Evolutionary conservation across 2,797 vertebrate genomes (phyloP).

Genomic region (Merluccius polli): DNA sequence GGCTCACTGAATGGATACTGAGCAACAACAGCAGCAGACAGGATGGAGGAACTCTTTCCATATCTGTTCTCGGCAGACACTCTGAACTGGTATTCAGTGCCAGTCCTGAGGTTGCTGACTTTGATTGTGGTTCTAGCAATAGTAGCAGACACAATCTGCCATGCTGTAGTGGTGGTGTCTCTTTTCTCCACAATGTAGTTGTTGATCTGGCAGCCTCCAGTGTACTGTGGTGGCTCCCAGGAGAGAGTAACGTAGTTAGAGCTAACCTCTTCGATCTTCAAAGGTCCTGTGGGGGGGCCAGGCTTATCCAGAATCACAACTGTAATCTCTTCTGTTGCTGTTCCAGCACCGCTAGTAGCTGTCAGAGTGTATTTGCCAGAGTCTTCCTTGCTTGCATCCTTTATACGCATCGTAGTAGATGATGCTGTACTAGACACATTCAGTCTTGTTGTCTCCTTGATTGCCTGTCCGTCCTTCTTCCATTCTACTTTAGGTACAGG

Average conservation of each 20-base stretch:
- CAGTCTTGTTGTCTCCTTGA: constrained; percentile 95
- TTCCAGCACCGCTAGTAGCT: constrained; percentile 84
- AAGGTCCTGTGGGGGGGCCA: constrained; percentile 88
- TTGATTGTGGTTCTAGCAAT: constrained; percentile 98
- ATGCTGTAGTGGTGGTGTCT: constrained; percentile 91
- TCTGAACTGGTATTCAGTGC: constrained; percentile 95
- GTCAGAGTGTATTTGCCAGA: constrained; percentile 91
- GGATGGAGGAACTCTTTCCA: constrained; percentile 86
- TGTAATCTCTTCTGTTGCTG: constrained; percentile 81
- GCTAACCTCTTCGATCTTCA: constrained; percentile 95
- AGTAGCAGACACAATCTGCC: constrained; percentile 95
- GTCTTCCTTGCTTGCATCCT: constrained; percentile 92
- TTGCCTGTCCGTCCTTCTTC: constrained; percentile 86
- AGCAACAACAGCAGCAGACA: constrained; percentile 83
- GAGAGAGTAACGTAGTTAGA: constrained; percentile 85
- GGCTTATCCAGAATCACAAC: constrained; percentile 94
- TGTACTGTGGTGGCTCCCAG: constrained; percentile 93
- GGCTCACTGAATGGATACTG: constrained; percentile 93
- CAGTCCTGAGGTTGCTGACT: constrained; percentile 89
- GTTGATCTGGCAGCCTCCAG: constrained; percentile 95
- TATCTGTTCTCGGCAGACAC: constrained; percentile 97
- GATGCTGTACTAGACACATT: constrained; percentile 83
- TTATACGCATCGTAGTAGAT: constrained; percentile 84
- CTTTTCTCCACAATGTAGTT: constrained; percentile 98
- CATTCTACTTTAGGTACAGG: constrained; percentile 87